Evolutionary conservation across 2,888 invertebrate genomes (phyloP).

Genomic region (Ptychoptera albimana): DNA sequence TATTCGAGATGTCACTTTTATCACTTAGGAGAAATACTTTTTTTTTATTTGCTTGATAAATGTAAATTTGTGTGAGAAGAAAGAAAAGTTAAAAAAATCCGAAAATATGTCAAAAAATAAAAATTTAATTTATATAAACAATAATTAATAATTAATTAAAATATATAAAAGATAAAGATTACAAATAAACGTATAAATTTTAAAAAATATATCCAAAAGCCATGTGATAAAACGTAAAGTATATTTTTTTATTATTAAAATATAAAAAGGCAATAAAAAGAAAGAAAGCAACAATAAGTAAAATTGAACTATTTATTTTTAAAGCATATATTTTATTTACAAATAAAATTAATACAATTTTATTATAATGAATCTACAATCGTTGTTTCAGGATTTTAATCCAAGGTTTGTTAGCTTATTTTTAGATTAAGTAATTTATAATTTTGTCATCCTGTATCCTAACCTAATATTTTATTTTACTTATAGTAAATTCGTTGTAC

Average conservation of each 20-base stretch:
- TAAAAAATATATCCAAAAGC: background rate
- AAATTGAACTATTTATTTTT: too few relatives aligned
- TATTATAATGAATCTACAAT: conserved; percentile 68
- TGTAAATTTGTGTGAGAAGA: too few relatives aligned
- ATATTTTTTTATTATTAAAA: background rate
- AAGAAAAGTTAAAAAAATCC: too few relatives aligned
- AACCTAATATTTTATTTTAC: conserved; percentile 6
- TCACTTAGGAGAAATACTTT: too few relatives aligned
- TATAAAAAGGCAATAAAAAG: too few relatives aligned
- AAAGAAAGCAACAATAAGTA: too few relatives aligned
- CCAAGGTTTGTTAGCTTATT: conserved; percentile 47
- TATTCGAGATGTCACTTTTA: too few relatives aligned
- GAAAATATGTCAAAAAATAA: too few relatives aligned
- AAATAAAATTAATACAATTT: background rate
- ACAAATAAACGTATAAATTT: background rate
- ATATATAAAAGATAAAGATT: too few relatives aligned
- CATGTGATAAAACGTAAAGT: background rate
- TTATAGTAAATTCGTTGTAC: conserved; percentile 88
- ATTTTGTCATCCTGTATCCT: conserved; percentile 5
- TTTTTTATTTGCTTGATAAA: too few relatives aligned
- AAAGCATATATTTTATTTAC: background rate
- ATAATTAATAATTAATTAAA: too few relatives aligned
- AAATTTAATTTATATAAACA: too few relatives aligned
- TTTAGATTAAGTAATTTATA: conserved; percentile 5
- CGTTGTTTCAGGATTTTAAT: conserved; percentile 81